Base-by-base conservation (phyloP, 2,113 vertebrate genomes). In the Plecturocebus donacophilus region DNA sequence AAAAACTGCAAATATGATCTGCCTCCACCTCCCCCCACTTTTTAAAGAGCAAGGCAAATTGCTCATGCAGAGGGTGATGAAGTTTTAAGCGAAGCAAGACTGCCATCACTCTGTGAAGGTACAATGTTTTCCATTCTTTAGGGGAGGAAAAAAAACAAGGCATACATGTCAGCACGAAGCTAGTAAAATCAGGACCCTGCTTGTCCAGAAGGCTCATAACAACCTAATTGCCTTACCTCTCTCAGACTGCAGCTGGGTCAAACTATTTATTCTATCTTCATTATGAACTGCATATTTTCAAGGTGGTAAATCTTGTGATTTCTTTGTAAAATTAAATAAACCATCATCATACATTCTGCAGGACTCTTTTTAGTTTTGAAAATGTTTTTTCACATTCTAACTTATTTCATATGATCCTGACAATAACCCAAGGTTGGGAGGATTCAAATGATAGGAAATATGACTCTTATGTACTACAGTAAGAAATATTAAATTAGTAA, bases 161-260 rank as follows among this genome's bases (percentile, higher is more conserved):
- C 88, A 2, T 90, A 56, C 86, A 89, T 91, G 96, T 96, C 73
- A 97, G 92, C 87, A 76, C 2, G 3, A 68, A 94, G 92, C 94
- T 86, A 97, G 97, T 92, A 96, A 97, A 96, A 83, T 73, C 96
- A 79, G 95, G 77, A 90, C 77, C 92, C 71, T 86, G 77, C 92
- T 96, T 90, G 94, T 92, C 95, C 95, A 87, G 49, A 79, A 96
- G 85, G 84, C 71, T 95, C 35, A 27, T 82, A 86, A 91, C 87
- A 79, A 66, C 35, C 91, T 91, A 82, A 87, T 66, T 86, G 80
- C 90, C 90, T 96, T 94, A 49, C 93, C 90, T 75, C 81, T 91
- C 88, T 58, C 58, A 47, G 19, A 20, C 90, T 85, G 64, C 54
- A 95, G 94, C 82, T 10, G 0, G 45, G 58, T 68, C 66, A 25